Evolutionary conservation across 2,888 invertebrate species (phyloP), one percentile per base, ranked within the genome.

Genomic region (Dendrolimus houi): DNA sequence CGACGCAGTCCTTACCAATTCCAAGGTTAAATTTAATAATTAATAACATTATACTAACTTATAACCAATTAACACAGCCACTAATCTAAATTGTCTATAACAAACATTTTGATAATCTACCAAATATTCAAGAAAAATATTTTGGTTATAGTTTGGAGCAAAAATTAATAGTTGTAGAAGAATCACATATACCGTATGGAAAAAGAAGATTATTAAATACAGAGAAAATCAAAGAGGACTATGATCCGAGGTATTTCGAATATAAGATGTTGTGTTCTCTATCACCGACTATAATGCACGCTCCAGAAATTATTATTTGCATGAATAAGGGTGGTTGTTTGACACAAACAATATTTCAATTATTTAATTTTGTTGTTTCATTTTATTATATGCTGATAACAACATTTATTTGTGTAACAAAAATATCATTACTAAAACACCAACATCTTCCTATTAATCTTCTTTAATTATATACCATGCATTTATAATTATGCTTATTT

Each of bases 1-100:
- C 89, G 1, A 91, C 91, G 17, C 87, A 87, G 62, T 91, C 91
- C 9, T 69, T 91, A 59, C 91, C 91, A 12, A 82, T 59, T 55
- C 59, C 56, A 53, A 58, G 58, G 60, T 60, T 55, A 54, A 14
- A 54, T 52, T 29, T 29, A 1, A 13, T 10, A n/a, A 29, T 41
- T 47, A 9, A 47, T 47, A 47, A 47, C 10, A 10, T 47, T 47
- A 10, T 47, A 47, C 47, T 47, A 47, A 29, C 29, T 29, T 29
- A 53, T n/a, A 54, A 54, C 13, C 7, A 47, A 47, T 55, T 8
- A 8, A 47, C 47, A 12, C 14, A 47, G 14, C 8, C 14, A 6
- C n/a, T 40, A 13, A 13, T 56, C n/a, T 13, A 41, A 47, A 47
- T 47, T 47, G 47, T 47, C 12, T 47, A 6, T 29, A 29, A 29